A percentile compares a stretch with the other conserved stretches of the same genome.
These are phyloP conservation scores for Empidonax alnorum DNA, from an alignment of 2,113 vertebrate species.

Conservation along the genomic window DNA sequence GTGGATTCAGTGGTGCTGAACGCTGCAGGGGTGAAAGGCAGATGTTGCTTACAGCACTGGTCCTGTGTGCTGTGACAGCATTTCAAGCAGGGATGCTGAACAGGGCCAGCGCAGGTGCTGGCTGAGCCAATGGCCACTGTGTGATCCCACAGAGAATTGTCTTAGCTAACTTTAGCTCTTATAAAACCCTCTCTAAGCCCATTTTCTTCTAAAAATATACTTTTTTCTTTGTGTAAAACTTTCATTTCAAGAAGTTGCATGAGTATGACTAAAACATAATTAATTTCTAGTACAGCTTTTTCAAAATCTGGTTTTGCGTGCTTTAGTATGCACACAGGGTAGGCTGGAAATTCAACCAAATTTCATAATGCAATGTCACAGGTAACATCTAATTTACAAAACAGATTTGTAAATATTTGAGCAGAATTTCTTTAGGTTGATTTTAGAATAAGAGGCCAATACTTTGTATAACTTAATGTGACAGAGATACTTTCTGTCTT, in stretches of 20 bases:
- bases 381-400: neutral
- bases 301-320: neutral
- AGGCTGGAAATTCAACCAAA: neutral
- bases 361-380: neutral
- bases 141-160: neutral
- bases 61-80: neutral
- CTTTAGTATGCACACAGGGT: neutral
- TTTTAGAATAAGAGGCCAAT: neutral
- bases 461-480: neutral
- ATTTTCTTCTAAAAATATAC: neutral
- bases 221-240: neutral
- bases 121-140: rapidly evolving
- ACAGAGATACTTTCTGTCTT: neutral
- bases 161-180: neutral
- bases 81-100: neutral
- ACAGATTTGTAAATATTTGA: neutral
- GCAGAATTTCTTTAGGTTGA: neutral
- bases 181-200: neutral
- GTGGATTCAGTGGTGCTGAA: neutral
- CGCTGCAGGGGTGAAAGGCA: neutral
- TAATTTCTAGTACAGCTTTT: neutral
- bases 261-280: neutral
- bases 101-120: neutral
- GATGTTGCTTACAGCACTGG: neutral
- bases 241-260: neutral